Evolutionary conservation across 2,888 invertebrate species (phyloP), one percentile per base, ranked within the genome.

Genomic region (Serrognathus titanus): DNA sequence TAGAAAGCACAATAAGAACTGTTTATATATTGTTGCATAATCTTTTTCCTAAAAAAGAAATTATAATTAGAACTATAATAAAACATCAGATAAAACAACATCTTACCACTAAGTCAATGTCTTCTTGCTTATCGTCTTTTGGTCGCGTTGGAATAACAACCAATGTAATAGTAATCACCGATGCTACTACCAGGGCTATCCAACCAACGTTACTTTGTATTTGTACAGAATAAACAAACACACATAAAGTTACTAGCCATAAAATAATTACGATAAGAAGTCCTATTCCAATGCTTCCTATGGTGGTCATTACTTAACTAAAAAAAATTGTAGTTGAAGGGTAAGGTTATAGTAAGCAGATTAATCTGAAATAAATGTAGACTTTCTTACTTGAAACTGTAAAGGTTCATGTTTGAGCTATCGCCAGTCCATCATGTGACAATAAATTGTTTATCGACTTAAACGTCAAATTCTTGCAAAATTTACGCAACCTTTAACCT

Each of bases 141-240:
- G 67, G 70, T 59, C 75, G 75, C n/a, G 69, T 68, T 67, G 89
- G 88, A 74, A 89, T 80, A 55, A 79, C 73, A 57, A 86, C 69
- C 59, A 88, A 75, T 63, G 85, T 70, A 43, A 85, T 69, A 35
- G 88, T 86, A 57, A 87, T 66, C 61, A 82, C 46, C 40, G 80
- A 72, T 31, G 86, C 82, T 62, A 82, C 67, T 46, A 79, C 71
- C 54, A 89, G 69, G 46, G 83, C 81, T 62, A 85, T 75, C 73
- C 84, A 83, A 52, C 87, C 88, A 59, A 88, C 75, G 69, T 80
- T 83, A 73, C 83, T 86, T 62, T 85, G 85, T 40, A 85, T 84
- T 67, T 85, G 83, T 45, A 86, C 76, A 2, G 87, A 84, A 51
- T 87, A 76, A 69, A 86, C 82, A 67, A 87, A 87, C 65, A 86